These are phyloP conservation scores for Mus spretus DNA, from an alignment of 2,797 vertebrate species.

Conservation along the genomic window DNA sequence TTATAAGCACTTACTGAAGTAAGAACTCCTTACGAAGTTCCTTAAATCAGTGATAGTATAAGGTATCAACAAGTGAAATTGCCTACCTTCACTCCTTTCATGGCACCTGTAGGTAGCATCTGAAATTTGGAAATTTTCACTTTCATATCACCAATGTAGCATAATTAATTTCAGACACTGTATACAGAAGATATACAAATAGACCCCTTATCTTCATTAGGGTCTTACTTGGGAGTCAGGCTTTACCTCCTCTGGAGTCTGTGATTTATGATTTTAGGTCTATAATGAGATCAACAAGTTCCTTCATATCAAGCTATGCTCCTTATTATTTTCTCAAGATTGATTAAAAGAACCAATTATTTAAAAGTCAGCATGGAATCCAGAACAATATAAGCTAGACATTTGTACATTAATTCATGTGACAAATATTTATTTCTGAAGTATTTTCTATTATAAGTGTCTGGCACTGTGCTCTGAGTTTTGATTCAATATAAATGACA, in stretches of 20 bases:
- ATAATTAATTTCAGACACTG: background rate
- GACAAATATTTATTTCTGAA: background rate
- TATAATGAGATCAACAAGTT: background rate
- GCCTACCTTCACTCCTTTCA: background rate
- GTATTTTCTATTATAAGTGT: background rate
- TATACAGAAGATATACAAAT: background rate
- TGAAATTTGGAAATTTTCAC: background rate
- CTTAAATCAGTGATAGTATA: background rate
- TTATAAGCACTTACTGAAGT: background rate
- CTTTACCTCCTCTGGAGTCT: background rate
- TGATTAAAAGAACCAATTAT: background rate
- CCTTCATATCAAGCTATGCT: background rate
- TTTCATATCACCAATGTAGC: background rate
- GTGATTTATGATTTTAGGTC: background rate
- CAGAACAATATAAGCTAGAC: background rate
- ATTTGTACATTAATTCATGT: background rate
- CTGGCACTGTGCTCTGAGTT: background rate
- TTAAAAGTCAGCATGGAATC: background rate
- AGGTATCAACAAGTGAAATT: background rate
- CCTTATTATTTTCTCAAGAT: background rate
- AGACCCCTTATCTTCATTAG: background rate
- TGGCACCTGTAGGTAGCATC: background rate
- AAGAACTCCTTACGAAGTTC: background rate
- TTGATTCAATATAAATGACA: background rate
- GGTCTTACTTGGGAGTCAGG: background rate